A percentile compares a stretch with the other conserved stretches of the same genome.
These are phyloP conservation scores for Frankliniella intonsa DNA, from an alignment of 2,888 invertebrate genomes.

Conservation along the genomic window DNA sequence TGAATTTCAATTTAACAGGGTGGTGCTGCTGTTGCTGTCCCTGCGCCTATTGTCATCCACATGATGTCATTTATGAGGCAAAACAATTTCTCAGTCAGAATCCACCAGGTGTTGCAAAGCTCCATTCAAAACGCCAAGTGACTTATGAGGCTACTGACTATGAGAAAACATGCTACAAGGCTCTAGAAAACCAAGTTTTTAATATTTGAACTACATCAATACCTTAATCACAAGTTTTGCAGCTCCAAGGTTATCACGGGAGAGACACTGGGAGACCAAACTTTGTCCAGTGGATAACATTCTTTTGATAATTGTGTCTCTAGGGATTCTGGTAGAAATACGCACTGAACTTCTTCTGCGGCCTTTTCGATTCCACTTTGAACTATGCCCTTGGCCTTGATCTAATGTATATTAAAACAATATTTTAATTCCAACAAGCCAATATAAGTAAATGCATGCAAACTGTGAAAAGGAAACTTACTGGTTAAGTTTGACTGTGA, in stretches of 20 bases:
- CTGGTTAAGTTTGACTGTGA: not conserved
- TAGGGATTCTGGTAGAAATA: not conserved
- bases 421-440: not conserved
- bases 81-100: conserved; percentile 54
- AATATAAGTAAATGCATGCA: not conserved
- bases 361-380: not conserved
- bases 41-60: conserved; percentile 57
- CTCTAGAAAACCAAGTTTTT: not conserved
- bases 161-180: conserved; percentile 48
- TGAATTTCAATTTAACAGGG: conserved; percentile 45
- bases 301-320: not conserved
- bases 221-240: not conserved
- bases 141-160: conserved; percentile 53
- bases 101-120: conserved; percentile 54
- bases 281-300: not conserved
- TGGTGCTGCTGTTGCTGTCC: conserved; percentile 58
- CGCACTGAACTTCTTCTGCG: not conserved
- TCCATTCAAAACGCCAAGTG: conserved; percentile 44
- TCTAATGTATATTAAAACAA: not conserved
- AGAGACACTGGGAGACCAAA: not conserved
- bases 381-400: not conserved
- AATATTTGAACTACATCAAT: not conserved
- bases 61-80: conserved; percentile 51
- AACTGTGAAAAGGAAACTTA: not conserved
- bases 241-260: not conserved